These are phyloP conservation scores for Drosophila prosaltans DNA, from an alignment of 1,140 invertebrate genomes.

Conservation along the genomic window DNA sequence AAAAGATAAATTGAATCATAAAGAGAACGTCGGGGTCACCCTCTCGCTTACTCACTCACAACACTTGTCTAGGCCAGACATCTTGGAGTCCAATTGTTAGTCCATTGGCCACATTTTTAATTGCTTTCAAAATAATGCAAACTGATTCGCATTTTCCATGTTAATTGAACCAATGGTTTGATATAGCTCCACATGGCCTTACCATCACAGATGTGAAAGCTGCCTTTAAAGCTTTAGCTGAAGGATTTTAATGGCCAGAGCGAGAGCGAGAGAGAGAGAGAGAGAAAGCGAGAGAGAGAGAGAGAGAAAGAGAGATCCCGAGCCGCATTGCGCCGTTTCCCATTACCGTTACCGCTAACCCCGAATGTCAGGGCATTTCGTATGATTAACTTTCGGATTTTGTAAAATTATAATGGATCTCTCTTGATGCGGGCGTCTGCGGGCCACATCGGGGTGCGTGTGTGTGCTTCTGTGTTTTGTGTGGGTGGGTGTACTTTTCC, in stretches of 20 bases:
- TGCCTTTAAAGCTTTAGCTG: background rate
- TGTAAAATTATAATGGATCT: conserved; percentile 74
- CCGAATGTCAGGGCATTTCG: conserved; percentile 45
- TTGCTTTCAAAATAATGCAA: conserved; percentile 42
- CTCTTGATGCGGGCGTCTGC: conserved; percentile 24
- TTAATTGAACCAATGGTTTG: conserved; percentile 12
- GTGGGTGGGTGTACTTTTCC: conserved; percentile 26
- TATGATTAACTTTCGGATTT: conserved; percentile 80
- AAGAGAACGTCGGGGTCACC: conserved; percentile 34
- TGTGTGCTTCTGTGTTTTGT: conserved; percentile 5
- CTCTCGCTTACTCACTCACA: background rate
- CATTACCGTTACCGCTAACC: conserved; percentile 3
- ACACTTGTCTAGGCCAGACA: conserved; percentile 1
- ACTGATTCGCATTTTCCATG: conserved; percentile 43
- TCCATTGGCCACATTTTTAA: conserved; percentile 43
- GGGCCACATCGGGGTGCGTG: conserved; percentile 11
- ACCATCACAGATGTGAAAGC: background rate
- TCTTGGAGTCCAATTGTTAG: conserved; percentile 36
- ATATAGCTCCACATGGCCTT: background rate
- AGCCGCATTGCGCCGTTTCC: conserved; percentile 58
- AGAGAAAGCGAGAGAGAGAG: no score
- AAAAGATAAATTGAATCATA: conserved; percentile 72
- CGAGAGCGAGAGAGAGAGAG: no score
- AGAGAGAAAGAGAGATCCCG: no score
- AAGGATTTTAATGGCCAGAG: background rate